Conservation (phyloP, 2,797 vertebrate genomes). For the Brachyrhaphis roseni region DNA sequence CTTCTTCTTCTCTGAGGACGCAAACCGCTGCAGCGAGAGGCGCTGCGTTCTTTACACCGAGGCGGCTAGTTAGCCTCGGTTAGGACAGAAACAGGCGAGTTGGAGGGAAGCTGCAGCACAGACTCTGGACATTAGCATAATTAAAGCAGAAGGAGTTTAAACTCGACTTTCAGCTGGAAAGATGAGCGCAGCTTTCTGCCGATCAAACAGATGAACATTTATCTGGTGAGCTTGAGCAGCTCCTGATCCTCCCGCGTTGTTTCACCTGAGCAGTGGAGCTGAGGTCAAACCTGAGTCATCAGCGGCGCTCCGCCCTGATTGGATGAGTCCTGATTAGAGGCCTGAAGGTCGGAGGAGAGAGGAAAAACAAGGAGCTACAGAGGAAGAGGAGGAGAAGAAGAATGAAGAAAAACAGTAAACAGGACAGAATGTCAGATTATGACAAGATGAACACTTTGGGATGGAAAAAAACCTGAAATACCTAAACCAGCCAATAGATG, state of each 20-base stretch:
- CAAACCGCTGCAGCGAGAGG: slow-evolving; percentile 28
- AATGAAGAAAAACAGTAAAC: background rate
- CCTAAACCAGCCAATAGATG: background rate
- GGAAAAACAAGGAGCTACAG: background rate
- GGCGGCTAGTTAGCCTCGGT: background rate
- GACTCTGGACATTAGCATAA: slow-evolving; percentile 61
- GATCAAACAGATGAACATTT: slow-evolving; percentile 63
- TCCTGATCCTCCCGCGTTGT: background rate
- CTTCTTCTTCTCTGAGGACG: slow-evolving; percentile 1
- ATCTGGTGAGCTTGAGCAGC: background rate
- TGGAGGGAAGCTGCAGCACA: slow-evolving; percentile 30
- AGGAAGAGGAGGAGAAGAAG: background rate
- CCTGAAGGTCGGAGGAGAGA: background rate
- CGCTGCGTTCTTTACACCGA: background rate
- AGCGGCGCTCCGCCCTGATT: slow-evolving; percentile 23
- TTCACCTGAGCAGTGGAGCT: background rate
- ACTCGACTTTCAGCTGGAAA: slow-evolving; percentile 46
- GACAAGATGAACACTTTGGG: background rate
- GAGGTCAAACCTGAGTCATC: slow-evolving; percentile 18
- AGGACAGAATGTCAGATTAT: background rate
- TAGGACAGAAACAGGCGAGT: slow-evolving; percentile 8
- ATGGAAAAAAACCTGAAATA: background rate
- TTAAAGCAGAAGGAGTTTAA: slow-evolving; percentile 54
- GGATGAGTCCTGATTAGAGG: slow-evolving; percentile 2
- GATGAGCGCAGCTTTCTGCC: slow-evolving; percentile 60